Evolutionary conservation across 2,113 vertebrate species (phyloP).

Genomic region (Geothlypis trichas): DNA sequence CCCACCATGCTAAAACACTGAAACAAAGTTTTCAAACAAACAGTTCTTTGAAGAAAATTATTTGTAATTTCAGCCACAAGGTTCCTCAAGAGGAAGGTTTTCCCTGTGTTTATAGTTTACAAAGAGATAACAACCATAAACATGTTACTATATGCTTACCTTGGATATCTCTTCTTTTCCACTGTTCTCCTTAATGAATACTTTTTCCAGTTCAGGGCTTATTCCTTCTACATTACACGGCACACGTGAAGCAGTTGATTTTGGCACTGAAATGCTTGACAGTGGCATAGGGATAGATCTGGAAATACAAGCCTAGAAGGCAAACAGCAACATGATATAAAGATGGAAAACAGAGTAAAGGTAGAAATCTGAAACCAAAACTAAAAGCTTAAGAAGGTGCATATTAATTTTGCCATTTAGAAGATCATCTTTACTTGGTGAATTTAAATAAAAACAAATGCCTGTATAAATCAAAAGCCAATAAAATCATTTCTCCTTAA

Average conservation of each 20-base stretch:
- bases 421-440: not conserved
- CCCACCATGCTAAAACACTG: not conserved
- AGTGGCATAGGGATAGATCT: constrained; percentile 83
- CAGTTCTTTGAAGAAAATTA: not conserved
- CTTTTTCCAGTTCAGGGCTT: constrained; percentile 93
- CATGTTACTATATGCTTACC: constrained; percentile 68
- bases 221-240: constrained; percentile 93
- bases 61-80: not conserved
- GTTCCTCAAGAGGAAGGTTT: not conserved
- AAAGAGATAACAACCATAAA: not conserved
- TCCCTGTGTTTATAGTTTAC: not conserved
- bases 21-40: not conserved
- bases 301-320: constrained; percentile 77
- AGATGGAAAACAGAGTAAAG: not conserved
- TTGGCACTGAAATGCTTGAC: constrained; percentile 86
- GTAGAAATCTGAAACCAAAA: not conserved
- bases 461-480: not conserved
- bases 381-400: not conserved
- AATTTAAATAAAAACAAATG: not conserved
- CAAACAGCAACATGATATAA: not conserved
- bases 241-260: constrained; percentile 85
- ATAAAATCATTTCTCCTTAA: not conserved
- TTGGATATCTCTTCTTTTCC: constrained; percentile 90
- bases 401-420: not conserved
- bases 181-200: constrained; percentile 90